Evolutionary conservation across 2,113 vertebrate species (phyloP), one percentile per base, ranked within the genome.

Genomic region (Aspidoscelis tigris): DNA sequence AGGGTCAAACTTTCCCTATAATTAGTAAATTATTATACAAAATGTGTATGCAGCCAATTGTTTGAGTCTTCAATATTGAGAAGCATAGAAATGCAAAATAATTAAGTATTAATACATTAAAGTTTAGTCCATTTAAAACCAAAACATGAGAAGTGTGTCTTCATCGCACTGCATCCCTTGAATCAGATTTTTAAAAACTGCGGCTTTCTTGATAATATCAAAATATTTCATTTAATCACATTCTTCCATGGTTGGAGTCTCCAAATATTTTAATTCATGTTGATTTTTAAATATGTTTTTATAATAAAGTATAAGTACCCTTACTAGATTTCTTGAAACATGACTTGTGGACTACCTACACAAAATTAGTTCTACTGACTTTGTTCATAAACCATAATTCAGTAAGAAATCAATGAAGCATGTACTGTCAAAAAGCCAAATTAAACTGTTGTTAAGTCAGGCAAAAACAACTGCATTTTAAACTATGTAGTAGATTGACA

Each of bases 21-120:
- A 50, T 86, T 74, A 55, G 73, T 43, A 53, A 55, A 73, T 65
- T 81, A 77, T 83, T 65, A 18, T 55, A 55, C 4, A 88, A 79
- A 16, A 58, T 87, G 74, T 80, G 83, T 75, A 90, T 69, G 81
- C 83, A 85, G 61, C 88, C 84, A 86, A 82, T 72, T 86, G 71
- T 55, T 71, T 66, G 76, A 86, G 58, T 84, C 68, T 92, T 80
- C 47, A 70, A 20, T 70, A 71, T 47, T 86, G n/a, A 89, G 33
- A 80, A 88, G 71, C 2, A 79, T 43, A 88, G 58, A 84, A 85
- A 79, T 88, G 85, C 78, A 89, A 94, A 92, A 91, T 6, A 69
- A 41, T 91, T 82, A 71, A 77, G 86, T 90, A 91, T 66, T 82
- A 74, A 81, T 66, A 83, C 91, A 83, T 73, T 83, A 39, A 75